Evolutionary conservation across 2,113 vertebrate genomes (phyloP).

Genomic region (Trogon melanurus): DNA sequence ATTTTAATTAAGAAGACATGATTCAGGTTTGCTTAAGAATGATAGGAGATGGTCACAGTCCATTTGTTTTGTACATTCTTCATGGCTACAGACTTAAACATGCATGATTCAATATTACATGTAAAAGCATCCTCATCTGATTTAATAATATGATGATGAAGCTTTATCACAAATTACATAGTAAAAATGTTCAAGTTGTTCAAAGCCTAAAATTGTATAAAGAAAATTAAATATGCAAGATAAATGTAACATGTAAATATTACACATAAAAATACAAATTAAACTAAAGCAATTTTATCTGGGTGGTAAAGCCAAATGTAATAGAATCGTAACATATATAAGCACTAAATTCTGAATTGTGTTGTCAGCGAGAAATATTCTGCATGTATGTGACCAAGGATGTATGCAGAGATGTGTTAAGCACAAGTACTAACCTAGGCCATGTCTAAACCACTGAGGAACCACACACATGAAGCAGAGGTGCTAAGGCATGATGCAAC

Average conservation of each 20-base stretch:
- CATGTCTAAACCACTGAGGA: not conserved
- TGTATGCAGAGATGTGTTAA: not conserved
- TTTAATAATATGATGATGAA: not conserved
- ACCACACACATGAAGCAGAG: not conserved
- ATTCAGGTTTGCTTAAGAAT: not conserved
- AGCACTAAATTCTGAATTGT: not conserved
- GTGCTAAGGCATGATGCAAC: not conserved
- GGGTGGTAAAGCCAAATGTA: not conserved
- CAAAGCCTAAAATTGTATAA: not conserved
- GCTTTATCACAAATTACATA: not conserved
- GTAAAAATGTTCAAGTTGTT: not conserved
- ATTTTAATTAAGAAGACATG: not conserved
- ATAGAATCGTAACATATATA: not conserved
- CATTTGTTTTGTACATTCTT: constrained; percentile 15
- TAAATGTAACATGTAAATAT: not conserved
- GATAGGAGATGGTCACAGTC: not conserved
- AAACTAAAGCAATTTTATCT: not conserved
- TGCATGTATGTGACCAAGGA: not conserved
- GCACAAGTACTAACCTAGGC: not conserved
- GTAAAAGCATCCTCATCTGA: not conserved
- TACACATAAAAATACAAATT: not conserved
- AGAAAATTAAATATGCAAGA: not conserved
- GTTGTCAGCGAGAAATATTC: not conserved
- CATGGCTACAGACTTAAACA: not conserved
- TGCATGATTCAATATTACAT: not conserved